These are phyloP conservation scores for Micromys minutus DNA, from an alignment of 2,113 vertebrate genomes.

Conservation along the genomic window DNA sequence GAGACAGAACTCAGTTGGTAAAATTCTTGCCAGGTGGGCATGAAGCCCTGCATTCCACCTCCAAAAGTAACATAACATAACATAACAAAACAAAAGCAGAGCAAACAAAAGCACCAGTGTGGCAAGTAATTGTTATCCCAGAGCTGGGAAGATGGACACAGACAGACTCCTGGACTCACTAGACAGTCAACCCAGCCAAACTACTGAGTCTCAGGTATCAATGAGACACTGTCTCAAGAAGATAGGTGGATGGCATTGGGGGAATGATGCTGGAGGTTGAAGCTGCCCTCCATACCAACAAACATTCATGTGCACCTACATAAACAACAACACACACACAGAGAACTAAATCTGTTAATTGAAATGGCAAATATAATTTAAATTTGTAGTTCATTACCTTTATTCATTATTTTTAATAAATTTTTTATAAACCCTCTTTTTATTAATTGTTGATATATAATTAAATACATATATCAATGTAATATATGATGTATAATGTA, in stretches of 20 bases:
- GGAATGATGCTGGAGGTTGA: too few species aligned
- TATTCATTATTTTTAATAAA: not conserved
- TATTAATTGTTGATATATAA: not conserved
- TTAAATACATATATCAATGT: not conserved
- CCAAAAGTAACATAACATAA: not conserved
- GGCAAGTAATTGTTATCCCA: not conserved
- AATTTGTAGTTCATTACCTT: not conserved
- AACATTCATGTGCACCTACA: not conserved
- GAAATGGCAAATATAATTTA: not conserved
- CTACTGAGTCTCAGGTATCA: not conserved
- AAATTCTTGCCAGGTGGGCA: not conserved
- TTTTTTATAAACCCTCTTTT: not conserved
- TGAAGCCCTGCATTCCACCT: not conserved
- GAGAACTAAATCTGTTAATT: too few species aligned
- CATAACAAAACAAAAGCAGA: too few species aligned
- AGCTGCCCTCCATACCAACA: not conserved
- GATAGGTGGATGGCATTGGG: not conserved
- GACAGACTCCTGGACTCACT: not conserved
- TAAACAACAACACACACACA: not conserved
- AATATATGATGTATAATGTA: not conserved
- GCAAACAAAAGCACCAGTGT: not conserved
- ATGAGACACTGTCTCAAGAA: not conserved
- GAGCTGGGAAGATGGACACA: not conserved
- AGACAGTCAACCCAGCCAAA: not conserved
- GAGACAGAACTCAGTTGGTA: not conserved